Conservation (phyloP, 2,113 vertebrate genomes). For the Capricornis sumatraensis region DNA sequence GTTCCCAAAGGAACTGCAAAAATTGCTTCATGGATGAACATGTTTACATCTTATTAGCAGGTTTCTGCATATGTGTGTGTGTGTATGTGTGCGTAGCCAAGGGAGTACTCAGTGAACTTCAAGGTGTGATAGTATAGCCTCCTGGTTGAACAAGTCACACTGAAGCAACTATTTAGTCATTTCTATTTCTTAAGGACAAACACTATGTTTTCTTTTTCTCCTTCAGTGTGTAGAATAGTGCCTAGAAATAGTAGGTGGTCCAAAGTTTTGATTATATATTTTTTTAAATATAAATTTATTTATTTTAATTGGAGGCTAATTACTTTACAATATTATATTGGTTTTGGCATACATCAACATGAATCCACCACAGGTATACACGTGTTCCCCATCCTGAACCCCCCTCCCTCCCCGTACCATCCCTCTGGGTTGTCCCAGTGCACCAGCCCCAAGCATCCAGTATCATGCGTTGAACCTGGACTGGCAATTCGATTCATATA, state of each 20-base stretch:
- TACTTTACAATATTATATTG: too few relatives aligned
- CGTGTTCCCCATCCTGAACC: too few relatives aligned
- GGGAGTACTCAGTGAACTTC: background rate
- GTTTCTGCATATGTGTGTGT: background rate
- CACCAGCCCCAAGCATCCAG: too few relatives aligned
- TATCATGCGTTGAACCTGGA: too few relatives aligned
- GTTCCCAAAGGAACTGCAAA: constrained; percentile 1
- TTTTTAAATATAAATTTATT: background rate
- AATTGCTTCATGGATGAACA: background rate
- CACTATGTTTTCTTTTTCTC: background rate
- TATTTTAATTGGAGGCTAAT: too few relatives aligned
- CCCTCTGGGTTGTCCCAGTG: too few relatives aligned
- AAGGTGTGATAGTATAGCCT: background rate
- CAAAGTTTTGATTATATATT: background rate
- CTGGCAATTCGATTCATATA: too few relatives aligned
- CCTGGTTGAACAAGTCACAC: background rate
- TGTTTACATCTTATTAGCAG: background rate
- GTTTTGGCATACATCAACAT: too few relatives aligned
- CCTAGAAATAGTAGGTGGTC: background rate
- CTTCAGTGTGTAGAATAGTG: background rate
- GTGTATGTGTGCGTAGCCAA: background rate
- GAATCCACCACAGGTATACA: too few relatives aligned
- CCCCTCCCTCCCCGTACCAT: too few relatives aligned
- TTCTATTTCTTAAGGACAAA: background rate
- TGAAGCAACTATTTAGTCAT: background rate